Base-by-base conservation (phyloP, 2,888 invertebrate genomes). In the Eulithis prunata region DNA sequence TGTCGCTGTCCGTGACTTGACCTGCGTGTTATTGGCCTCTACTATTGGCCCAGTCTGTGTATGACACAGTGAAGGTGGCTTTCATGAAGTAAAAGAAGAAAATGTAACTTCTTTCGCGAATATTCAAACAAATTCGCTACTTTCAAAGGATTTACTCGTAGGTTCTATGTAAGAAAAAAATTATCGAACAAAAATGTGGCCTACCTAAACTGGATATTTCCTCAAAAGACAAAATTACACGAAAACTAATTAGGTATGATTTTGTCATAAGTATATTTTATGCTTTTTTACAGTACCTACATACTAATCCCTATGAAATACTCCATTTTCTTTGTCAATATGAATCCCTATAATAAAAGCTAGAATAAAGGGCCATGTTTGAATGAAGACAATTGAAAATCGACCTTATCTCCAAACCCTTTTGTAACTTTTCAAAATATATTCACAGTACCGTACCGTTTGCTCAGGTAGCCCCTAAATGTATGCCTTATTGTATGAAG, bases 391-490 rank as follows among this genome's bases (percentile, higher is more conserved):
- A 13, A 43, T 59, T 45, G 28, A 32, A 52, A 59, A 43, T 7
- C 52, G 41, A 8, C 41, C 13, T 49, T 51, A 51, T 58, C 58
- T 58, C 28, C n/a, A 36, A 57, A 58, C 49, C 53, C 62, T 51
- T 47, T 62, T 57, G 52, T 45, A 10, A 51, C 5, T 63, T 49
- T 56, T 52, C 52, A 51, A 51, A 63, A 63, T 53, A 46, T 60
- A 64, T 67, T 57, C 57, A 64, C 67, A 59, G 58, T 41, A 55
- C 41, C 55, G 14, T 55, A 57, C 45, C 51, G 47, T 54, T 64
- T 12, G 51, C 51, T 47, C 71, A 70, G 71, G 71, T 68, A 70
- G 68, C 47, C 56, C 62, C 62, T 61, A 43, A 47, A 53, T 52
- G 66, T 62, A 47, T 54, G 38, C 36, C 56, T 36, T 14, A 36